Conservation (phyloP, 2,888 invertebrate genomes). For the Sphaerophoria taeniata region DNA sequence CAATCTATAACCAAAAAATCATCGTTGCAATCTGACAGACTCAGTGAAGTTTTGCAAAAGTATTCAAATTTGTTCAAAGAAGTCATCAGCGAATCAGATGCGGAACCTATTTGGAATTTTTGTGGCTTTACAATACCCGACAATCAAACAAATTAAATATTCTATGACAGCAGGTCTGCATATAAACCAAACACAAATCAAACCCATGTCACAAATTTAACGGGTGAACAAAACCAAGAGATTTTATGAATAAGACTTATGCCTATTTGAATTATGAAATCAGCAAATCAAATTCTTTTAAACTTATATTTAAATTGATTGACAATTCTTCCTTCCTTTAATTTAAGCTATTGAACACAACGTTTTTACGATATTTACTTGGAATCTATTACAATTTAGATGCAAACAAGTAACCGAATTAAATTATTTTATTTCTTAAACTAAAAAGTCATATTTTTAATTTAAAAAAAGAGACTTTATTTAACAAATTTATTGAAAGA, state of each 20-base stretch:
- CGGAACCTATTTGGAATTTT: constrained; percentile 94
- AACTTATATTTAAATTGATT: constrained; percentile 48
- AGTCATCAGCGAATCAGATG: constrained; percentile 92
- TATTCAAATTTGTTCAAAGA: constrained; percentile 92
- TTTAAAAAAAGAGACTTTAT: constrained; percentile 56
- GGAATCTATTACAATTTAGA: too few species aligned
- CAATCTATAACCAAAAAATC: constrained; percentile 89
- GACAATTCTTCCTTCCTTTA: constrained; percentile 67
- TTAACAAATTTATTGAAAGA: constrained; percentile 36
- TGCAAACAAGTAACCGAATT: too few species aligned
- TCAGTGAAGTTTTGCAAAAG: constrained; percentile 90
- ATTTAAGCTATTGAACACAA: constrained; percentile 5
- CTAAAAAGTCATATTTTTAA: constrained; percentile 16
- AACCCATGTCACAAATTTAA: constrained; percentile 57
- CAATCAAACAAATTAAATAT: constrained; percentile 27
- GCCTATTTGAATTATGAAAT: constrained; percentile 26
- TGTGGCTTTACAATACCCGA: constrained; percentile 83
- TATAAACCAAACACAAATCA: not conserved
- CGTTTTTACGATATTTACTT: too few species aligned
- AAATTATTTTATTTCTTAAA: too few species aligned
- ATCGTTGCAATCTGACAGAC: constrained; percentile 88
- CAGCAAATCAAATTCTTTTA: not conserved
- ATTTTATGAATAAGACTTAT: constrained; percentile 53
- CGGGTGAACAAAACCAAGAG: constrained; percentile 32
- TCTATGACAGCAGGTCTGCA: constrained; percentile 27